phyloP scores from a whole-genome alignment of 1,140 invertebrate species.

The Drosophila lacteicornis region DNA sequence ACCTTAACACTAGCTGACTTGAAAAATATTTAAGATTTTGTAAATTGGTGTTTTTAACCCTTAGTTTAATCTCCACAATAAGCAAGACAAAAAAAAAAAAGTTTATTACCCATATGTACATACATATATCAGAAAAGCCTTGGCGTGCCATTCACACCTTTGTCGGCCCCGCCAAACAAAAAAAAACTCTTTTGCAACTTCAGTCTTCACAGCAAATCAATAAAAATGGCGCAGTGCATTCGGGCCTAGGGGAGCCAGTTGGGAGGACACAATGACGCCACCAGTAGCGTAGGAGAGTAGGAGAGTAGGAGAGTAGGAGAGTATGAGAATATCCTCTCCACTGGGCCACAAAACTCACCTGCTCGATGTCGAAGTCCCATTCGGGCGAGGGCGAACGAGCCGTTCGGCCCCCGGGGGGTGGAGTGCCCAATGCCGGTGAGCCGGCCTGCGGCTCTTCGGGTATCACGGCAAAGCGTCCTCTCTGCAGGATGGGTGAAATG shows the following conservation, averaged over 20 bases:
- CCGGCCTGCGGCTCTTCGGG: constrained; percentile 84
- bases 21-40: too few species aligned
- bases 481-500: constrained; percentile 83
- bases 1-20: too few species aligned
- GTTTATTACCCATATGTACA: constrained; percentile 5
- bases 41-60: too few species aligned
- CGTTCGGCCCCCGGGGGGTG: constrained; percentile 53
- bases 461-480: constrained; percentile 84
- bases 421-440: constrained; percentile 75
- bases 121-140: background rate
- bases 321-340: constrained; percentile 2
- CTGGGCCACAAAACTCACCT: constrained; percentile 65
- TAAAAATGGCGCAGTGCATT: constrained; percentile 76
- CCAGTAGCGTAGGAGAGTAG: constrained; percentile 8
- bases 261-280: constrained; percentile 51
- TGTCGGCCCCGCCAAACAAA: background rate
- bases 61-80: background rate
- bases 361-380: constrained; percentile 84
- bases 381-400: constrained; percentile 80
- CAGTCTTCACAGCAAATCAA: constrained; percentile 51
- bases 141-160: constrained; percentile 6
- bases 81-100: background rate
- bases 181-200: constrained; percentile 43
- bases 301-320: background rate
- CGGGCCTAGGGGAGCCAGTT: constrained; percentile 7